phyloP scores from a whole-genome alignment of 1,140 invertebrate genomes.

The Macrotrachela quadricornifera region DNA sequence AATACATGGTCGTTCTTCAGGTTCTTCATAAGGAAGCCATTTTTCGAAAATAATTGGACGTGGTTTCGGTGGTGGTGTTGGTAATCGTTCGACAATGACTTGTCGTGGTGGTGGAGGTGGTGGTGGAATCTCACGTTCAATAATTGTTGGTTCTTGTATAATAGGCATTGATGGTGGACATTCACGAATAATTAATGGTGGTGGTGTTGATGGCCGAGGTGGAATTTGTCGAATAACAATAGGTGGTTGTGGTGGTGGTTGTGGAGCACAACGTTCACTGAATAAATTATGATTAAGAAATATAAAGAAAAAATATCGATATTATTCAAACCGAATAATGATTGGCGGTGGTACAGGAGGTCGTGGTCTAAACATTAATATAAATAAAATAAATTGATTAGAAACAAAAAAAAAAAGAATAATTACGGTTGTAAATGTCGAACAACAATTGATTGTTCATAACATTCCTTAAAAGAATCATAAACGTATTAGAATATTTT shows the following conservation, averaged over 20 bases:
- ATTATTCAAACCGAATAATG: too few relatives aligned
- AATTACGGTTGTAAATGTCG: too few relatives aligned
- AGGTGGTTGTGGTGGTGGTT: not conserved
- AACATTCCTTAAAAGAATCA: too few relatives aligned
- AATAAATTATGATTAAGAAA: too few relatives aligned
- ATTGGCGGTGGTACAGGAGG: too few relatives aligned
- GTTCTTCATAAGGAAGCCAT: conserved; percentile 2
- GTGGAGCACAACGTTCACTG: too few relatives aligned
- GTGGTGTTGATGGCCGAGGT: not conserved
- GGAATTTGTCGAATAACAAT: not conserved
- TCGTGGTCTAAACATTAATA: too few relatives aligned
- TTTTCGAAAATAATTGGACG: not conserved
- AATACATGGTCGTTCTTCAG: not conserved
- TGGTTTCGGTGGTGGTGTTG: not conserved
- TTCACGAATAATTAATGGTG: not conserved
- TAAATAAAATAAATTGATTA: too few relatives aligned
- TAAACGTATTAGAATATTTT: too few relatives aligned
- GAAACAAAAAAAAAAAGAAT: too few relatives aligned
- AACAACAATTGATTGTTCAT: too few relatives aligned
- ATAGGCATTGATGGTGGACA: not conserved
- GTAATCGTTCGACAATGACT: conserved; percentile 3
- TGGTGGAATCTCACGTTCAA: not conserved
- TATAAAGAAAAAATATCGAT: too few relatives aligned
- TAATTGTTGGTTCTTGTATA: not conserved
- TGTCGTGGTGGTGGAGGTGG: conserved; percentile 1